Evolutionary conservation across 1,140 invertebrate species (phyloP).

Genomic region (Conopomorpha cramerella): DNA sequence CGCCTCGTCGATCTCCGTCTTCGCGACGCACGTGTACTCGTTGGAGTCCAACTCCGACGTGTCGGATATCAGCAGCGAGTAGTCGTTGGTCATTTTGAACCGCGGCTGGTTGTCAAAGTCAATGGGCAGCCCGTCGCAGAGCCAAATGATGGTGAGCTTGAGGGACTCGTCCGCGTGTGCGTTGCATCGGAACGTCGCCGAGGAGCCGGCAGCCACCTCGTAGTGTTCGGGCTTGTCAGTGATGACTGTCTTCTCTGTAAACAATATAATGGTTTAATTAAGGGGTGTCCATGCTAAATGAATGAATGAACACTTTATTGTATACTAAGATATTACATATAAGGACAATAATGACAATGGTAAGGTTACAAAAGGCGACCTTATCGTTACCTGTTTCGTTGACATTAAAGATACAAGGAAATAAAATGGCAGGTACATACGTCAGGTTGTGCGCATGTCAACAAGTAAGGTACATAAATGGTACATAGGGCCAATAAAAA

Average conservation of each 20-base stretch:
- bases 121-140: constrained; percentile 81
- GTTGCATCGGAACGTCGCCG: constrained; percentile 92
- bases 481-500: too few species aligned
- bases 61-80: constrained; percentile 92
- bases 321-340: too few species aligned
- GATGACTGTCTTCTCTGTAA: constrained; percentile 77
- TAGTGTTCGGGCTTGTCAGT: constrained; percentile 87
- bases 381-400: too few species aligned
- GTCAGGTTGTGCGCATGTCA: too few species aligned
- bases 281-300: too few species aligned
- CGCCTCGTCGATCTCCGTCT: constrained; percentile 85
- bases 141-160: constrained; percentile 83
- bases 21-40: constrained; percentile 93
- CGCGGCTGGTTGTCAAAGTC: constrained; percentile 86
- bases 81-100: constrained; percentile 83
- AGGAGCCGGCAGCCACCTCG: constrained; percentile 85
- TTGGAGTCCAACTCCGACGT: constrained; percentile 94
- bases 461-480: too few species aligned
- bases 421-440: too few species aligned
- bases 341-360: too few species aligned
- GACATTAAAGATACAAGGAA: too few species aligned
- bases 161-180: constrained; percentile 84
- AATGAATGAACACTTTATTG: too few species aligned
- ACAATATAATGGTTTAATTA: neutral
- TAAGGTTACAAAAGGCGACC: too few species aligned